Percentiles rank a stretch among this genome's conserved stretches.
phyloP scores from a whole-genome alignment of 2,888 invertebrate genomes.

The Malthinus flaveolus region DNA sequence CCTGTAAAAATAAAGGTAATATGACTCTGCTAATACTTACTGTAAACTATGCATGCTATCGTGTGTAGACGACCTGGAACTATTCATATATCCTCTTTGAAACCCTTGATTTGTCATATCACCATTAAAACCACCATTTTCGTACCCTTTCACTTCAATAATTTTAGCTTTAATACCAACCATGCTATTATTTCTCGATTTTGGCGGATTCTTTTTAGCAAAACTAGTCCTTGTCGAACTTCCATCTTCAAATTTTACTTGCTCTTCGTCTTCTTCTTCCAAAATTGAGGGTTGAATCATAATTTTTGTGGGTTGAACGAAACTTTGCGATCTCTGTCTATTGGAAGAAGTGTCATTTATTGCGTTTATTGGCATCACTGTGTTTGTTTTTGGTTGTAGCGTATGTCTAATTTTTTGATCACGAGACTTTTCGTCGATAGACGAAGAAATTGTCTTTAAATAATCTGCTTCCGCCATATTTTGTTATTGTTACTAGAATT shows the following conservation, averaged over 20 bases:
- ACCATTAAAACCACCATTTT: slow-evolving; percentile 11
- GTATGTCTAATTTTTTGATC: slow-evolving; percentile 21
- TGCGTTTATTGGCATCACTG: background rate
- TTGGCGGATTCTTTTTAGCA: slow-evolving; percentile 8
- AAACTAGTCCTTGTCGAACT: slow-evolving; percentile 5
- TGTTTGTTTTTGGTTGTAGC: slow-evolving; percentile 17
- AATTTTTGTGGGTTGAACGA: slow-evolving; percentile 23
- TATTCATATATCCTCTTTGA: slow-evolving; percentile 15
- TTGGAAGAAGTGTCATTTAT: slow-evolving; percentile 26
- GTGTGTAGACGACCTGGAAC: slow-evolving; percentile 20
- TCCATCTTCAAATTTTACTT: background rate
- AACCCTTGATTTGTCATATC: slow-evolving; percentile 1
- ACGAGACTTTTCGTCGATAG: slow-evolving; percentile 19
- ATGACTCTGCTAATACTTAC: slow-evolving; percentile 33
- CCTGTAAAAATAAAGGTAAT: background rate
- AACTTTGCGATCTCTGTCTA: slow-evolving; percentile 36
- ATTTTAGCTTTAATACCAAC: background rate
- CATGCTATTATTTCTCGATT: background rate
- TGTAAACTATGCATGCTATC: slow-evolving; percentile 44
- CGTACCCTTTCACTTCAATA: slow-evolving; percentile 8
- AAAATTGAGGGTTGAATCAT: slow-evolving; percentile 26
- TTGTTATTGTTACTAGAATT: slow-evolving; percentile 4
- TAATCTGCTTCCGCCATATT: background rate
- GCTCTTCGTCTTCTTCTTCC: slow-evolving; percentile 23
- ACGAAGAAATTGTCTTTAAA: background rate